These are phyloP conservation scores for Leptoteleia sp. DNA, from an alignment of 1,140 invertebrate species.

Conservation along the genomic window DNA sequence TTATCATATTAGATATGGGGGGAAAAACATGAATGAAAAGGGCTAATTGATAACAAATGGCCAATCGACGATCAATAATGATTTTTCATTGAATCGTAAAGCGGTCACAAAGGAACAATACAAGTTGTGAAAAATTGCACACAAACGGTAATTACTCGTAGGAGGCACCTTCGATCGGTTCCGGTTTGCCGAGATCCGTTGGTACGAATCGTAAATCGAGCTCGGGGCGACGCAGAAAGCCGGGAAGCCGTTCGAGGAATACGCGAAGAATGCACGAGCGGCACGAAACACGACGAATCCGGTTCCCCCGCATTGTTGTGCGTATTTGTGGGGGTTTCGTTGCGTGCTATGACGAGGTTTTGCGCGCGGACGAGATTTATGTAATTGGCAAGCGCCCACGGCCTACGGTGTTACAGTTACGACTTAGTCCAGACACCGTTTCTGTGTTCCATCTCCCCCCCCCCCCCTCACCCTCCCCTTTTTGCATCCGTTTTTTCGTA, in stretches of 20 bases:
- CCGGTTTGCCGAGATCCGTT: constrained; percentile 35
- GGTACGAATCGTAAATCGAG: constrained; percentile 37
- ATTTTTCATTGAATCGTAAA: too few relatives aligned
- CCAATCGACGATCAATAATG: too few relatives aligned
- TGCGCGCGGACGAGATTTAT: constrained; percentile 55
- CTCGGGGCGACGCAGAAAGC: constrained; percentile 42
- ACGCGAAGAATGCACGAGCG: constrained; percentile 42
- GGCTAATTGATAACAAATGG: too few relatives aligned
- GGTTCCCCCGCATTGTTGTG: constrained; percentile 51
- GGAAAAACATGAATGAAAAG: too few relatives aligned
- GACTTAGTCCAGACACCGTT: constrained; percentile 47
- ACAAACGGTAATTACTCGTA: constrained; percentile 15
- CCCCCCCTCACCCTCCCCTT: too few relatives aligned
- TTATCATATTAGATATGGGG: too few relatives aligned
- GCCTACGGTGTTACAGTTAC: constrained; percentile 49
- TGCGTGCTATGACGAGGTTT: constrained; percentile 51
- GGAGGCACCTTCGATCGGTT: constrained; percentile 32
- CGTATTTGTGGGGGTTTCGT: constrained; percentile 40
- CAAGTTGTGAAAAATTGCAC: neutral
- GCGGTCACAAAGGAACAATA: too few relatives aligned
- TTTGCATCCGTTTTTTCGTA: too few relatives aligned
- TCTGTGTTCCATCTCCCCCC: constrained; percentile 9
- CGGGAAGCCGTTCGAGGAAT: constrained; percentile 48
- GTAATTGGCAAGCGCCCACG: constrained; percentile 55
- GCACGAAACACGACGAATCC: constrained; percentile 51